phyloP scores from a whole-genome alignment of 2,113 vertebrate species.

The Pycnonotus jocosus region DNA sequence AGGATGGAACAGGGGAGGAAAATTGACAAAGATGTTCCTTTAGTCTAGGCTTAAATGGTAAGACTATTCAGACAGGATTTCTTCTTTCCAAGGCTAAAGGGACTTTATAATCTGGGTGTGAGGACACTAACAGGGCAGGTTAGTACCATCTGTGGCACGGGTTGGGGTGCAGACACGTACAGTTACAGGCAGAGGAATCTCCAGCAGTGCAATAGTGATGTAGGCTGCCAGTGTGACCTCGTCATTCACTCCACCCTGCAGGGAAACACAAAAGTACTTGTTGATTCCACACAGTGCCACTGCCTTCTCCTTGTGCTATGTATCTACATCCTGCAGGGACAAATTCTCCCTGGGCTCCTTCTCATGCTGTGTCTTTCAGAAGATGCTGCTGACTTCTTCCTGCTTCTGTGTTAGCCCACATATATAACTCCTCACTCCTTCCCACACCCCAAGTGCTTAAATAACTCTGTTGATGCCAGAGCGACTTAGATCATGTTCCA shows the following conservation, averaged over 20 bases:
- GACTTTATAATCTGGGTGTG: background rate
- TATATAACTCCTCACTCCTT: background rate
- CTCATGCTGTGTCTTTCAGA: background rate
- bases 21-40: background rate
- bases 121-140: background rate
- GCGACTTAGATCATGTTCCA: constrained; percentile 35
- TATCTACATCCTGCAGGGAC: background rate
- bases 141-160: background rate
- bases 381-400: background rate
- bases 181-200: constrained; percentile 49
- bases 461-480: background rate
- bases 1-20: background rate
- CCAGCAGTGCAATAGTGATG: constrained; percentile 58
- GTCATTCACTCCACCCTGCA: constrained; percentile 60
- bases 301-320: background rate
- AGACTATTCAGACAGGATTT: background rate
- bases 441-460: background rate
- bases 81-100: background rate
- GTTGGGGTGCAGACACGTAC: constrained; percentile 9
- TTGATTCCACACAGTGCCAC: background rate
- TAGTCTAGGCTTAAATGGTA: background rate
- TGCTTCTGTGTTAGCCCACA: background rate
- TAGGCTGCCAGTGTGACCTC: constrained; percentile 36
- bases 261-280: background rate
- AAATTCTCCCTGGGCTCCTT: background rate